These are phyloP conservation scores for Cecropterus lyciades DNA, from an alignment of 1,140 invertebrate genomes.

Conservation along the genomic window DNA sequence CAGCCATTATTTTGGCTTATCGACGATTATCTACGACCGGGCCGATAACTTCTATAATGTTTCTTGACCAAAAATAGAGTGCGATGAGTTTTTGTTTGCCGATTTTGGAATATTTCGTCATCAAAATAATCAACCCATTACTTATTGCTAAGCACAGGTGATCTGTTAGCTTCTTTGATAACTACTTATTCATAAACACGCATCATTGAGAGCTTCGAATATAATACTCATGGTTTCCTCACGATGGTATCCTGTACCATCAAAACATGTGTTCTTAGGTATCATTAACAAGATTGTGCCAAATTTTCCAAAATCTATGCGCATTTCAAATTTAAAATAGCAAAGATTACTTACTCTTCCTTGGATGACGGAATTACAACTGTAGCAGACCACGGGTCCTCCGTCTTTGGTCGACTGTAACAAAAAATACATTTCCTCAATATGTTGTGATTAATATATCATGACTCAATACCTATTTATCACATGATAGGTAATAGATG, in stretches of 20 bases:
- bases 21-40: slow-evolving; percentile 1
- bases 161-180: no score
- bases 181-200: no score
- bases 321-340: neutral
- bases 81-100: neutral
- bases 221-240: no score
- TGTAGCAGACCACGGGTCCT: slow-evolving; percentile 66
- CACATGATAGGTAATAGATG: no score
- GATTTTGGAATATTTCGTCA: neutral
- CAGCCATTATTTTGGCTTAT: slow-evolving; percentile 21
- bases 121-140: neutral
- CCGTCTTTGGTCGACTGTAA: slow-evolving; percentile 72
- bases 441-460: neutral
- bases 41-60: slow-evolving; percentile 14
- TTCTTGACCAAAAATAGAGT: slow-evolving; percentile 3
- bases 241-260: no score
- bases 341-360: slow-evolving; percentile 57
- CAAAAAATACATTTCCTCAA: slow-evolving; percentile 47
- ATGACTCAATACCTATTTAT: no score
- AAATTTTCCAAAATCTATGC: no score
- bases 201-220: no score
- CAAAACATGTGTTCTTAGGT: no score
- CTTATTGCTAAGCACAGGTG: neutral
- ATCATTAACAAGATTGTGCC: no score
- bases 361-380: slow-evolving; percentile 68